Evolutionary conservation across 2,113 vertebrate genomes (phyloP).

Genomic region (Neoarius graeffei): DNA sequence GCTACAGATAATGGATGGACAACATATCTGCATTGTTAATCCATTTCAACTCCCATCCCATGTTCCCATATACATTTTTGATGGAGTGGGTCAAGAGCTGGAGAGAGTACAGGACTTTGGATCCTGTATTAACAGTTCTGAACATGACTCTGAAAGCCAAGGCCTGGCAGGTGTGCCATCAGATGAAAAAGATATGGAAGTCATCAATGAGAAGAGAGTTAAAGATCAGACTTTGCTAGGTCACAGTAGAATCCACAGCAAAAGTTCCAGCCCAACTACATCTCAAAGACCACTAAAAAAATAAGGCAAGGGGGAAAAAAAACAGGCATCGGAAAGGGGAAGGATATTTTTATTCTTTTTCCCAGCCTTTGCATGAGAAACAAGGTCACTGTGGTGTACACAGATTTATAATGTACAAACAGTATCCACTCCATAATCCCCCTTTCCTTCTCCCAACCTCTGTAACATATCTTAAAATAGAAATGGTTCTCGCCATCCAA

Average conservation of each 20-base stretch:
- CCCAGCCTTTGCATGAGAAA: not conserved
- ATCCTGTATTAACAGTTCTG: not conserved
- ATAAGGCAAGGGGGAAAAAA: too few species aligned
- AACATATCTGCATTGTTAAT: constrained; percentile 17
- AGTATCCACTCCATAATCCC: not conserved
- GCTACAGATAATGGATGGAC: too few species aligned
- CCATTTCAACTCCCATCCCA: constrained; percentile 15
- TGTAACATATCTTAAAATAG: not conserved
- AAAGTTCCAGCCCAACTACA: too few species aligned
- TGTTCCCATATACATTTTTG: not conserved
- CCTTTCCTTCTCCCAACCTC: not conserved
- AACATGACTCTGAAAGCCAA: too few species aligned
- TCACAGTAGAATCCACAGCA: too few species aligned
- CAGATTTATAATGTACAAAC: not conserved
- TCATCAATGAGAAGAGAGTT: too few species aligned
- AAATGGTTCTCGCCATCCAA: not conserved
- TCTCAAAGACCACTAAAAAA: too few species aligned
- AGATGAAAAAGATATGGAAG: too few species aligned
- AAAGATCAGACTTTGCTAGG: too few species aligned
- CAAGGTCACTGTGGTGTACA: not conserved
- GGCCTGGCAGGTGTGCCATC: too few species aligned
- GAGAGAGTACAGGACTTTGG: too few species aligned
- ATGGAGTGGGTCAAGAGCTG: too few species aligned
- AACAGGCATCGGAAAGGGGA: not conserved
- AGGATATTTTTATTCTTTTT: not conserved